Conservation (phyloP, 2,113 vertebrate genomes). For the Smithornis capensis region DNA sequence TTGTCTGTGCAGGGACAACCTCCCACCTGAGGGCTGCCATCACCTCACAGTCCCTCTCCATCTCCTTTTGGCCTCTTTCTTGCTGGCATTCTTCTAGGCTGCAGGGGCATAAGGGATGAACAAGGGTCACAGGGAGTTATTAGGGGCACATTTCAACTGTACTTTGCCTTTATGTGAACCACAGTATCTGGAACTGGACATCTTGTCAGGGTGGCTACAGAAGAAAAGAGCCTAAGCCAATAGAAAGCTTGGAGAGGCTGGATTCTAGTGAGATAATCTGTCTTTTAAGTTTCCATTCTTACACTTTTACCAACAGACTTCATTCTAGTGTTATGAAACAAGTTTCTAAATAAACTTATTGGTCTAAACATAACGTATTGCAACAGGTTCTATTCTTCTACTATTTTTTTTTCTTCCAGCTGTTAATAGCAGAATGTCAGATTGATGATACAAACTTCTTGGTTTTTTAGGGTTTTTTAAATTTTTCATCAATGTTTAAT, state of each 20-base stretch:
- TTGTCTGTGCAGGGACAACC: rapidly evolving
- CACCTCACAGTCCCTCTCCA: rapidly evolving
- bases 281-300: neutral
- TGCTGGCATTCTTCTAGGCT: neutral
- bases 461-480: neutral
- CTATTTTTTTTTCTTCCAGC: neutral
- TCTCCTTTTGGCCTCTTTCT: neutral
- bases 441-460: neutral
- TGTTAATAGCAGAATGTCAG: neutral
- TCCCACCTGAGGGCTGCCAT: neutral
- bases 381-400: neutral
- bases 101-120: neutral
- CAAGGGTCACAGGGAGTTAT: neutral
- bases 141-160: neutral
- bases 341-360: neutral
- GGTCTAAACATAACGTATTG: neutral
- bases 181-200: neutral
- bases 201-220: neutral
- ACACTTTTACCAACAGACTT: neutral
- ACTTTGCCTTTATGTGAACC: neutral
- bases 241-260: neutral
- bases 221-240: neutral
- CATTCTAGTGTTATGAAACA: neutral
- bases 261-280: neutral
- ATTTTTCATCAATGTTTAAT: neutral